Base-by-base conservation (phyloP, 1,140 invertebrate genomes). In the Brachionus calyciflorus region DNA sequence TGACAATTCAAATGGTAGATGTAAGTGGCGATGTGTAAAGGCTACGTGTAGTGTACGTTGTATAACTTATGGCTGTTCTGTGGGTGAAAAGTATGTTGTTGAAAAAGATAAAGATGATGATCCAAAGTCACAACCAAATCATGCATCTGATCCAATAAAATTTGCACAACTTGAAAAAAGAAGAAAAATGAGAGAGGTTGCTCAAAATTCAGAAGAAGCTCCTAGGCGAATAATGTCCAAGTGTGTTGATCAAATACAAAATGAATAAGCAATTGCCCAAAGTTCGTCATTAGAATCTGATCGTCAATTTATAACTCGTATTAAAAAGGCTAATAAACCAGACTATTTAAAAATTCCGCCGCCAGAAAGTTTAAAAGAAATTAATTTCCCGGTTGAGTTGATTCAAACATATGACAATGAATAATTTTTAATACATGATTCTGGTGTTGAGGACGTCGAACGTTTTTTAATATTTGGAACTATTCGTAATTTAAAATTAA, bases 51-150 rank as follows among this genome's bases (percentile, higher is more conserved):
- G 19, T 51, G 49, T 51, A 24, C 49, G 49, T 24, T 51, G 49
- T 51, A 51, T 51, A 51, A 14, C 12, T 51, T 17, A n/a, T 51
- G 49, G 49, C 14, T 51, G 49, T 21, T 51, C 49, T 51, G 49
- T 51, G 14, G 12, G 49, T 17, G 49, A 51, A 51, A 51, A 24
- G 19, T 51, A 51, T 24, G 49, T 4, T 21, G 49, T 51, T 51
- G 19, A 51, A 51, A 51, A 24, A 19, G 49, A 51, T n/a, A 51
- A n/a, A n/a, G n/a, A 51, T 51, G 49, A 51, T 51, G 49, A 51
- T 19, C 49, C 49, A 51, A 51, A 24, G 19, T 51, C 49, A 19
- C 49, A 51, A 10, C 7, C 49, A 51, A 51, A 51, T 51, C 49
- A 51, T 21, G 49, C 17, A 19, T 51, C 49, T 24, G 49, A 51